Percentiles rank a stretch among this genome's conserved stretches.
phyloP scores from a whole-genome alignment of 2,113 vertebrate species.

The Sus scrofa region DNA sequence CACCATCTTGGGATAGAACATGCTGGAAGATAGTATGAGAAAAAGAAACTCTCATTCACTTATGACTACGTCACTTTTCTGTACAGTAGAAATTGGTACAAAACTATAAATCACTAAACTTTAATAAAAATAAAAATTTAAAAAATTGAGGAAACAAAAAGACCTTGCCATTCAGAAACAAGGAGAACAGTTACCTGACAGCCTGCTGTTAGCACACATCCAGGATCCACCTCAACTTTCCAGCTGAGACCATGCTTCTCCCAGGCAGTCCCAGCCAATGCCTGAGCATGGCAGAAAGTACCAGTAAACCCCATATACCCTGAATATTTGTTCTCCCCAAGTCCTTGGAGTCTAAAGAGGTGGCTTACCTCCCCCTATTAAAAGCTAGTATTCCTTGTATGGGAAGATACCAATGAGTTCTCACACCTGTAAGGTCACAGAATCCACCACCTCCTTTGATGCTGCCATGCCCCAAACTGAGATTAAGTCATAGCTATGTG shows the following conservation, averaged over 20 bases:
- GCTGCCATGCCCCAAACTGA: not conserved
- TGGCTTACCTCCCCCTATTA: rapidly evolving
- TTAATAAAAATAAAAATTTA: no score
- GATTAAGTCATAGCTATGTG: not conserved
- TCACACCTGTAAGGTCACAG: not conserved
- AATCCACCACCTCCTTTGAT: not conserved
- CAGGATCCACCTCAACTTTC: not conserved
- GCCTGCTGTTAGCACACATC: not conserved
- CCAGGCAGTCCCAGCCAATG: not conserved
- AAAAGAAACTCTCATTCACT: no score
- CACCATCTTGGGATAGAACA: no score
- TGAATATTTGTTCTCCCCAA: not conserved
- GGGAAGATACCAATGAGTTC: not conserved
- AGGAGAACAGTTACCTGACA: not conserved
- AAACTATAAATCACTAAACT: no score
- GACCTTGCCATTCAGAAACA: not conserved
- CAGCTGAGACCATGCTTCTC: not conserved
- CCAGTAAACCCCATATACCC: not conserved
- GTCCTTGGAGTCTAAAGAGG: not conserved
- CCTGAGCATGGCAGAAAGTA: not conserved
- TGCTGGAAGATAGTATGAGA: no score
- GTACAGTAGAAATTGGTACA: no score
- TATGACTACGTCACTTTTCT: no score
- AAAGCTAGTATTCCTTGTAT: rapidly evolving
- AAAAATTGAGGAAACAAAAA: no score